A percentile compares a stretch with the other conserved stretches of the same genome.
Evolutionary conservation across 1,140 invertebrate species (phyloP).

Genomic region (Patella vulgata): DNA sequence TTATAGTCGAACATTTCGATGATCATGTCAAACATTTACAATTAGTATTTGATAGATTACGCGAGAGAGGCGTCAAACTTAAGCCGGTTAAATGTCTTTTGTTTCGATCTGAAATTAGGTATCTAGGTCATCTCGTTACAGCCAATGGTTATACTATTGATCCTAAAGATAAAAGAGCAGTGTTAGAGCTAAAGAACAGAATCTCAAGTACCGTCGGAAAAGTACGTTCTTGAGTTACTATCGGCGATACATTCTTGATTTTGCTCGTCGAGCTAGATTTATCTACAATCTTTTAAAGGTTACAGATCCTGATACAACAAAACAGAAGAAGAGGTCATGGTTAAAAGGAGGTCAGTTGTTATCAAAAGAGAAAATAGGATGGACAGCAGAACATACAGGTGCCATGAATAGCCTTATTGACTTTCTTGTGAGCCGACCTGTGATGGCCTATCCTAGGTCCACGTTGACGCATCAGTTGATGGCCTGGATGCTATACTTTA

Average conservation of each 20-base stretch:
- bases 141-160: constrained; percentile 49
- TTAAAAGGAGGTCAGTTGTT: constrained; percentile 13
- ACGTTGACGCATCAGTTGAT: constrained; percentile 65
- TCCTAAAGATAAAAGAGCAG: constrained; percentile 61
- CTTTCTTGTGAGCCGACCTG: constrained; percentile 35
- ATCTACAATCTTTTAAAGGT: constrained; percentile 28
- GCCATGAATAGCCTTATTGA: constrained; percentile 45
- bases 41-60: constrained; percentile 58
- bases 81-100: constrained; percentile 31
- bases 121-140: constrained; percentile 32
- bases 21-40: constrained; percentile 40
- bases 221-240: constrained; percentile 64
- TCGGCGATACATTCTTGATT: constrained; percentile 58
- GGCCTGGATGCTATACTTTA: constrained; percentile 64
- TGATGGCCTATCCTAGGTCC: constrained; percentile 60
- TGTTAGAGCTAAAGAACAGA: constrained; percentile 55
- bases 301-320: constrained; percentile 45
- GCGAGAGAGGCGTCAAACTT: constrained; percentile 38
- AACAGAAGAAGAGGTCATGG: constrained; percentile 10
- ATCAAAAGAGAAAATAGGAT: constrained; percentile 10
- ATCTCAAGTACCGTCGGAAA: constrained; percentile 52
- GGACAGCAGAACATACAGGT: constrained; percentile 23
- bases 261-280: constrained; percentile 37
- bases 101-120: constrained; percentile 20
- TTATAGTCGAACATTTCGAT: constrained; percentile 15